Conservation (phyloP, 2,888 invertebrate genomes). For the Cheilosia pagana region DNA sequence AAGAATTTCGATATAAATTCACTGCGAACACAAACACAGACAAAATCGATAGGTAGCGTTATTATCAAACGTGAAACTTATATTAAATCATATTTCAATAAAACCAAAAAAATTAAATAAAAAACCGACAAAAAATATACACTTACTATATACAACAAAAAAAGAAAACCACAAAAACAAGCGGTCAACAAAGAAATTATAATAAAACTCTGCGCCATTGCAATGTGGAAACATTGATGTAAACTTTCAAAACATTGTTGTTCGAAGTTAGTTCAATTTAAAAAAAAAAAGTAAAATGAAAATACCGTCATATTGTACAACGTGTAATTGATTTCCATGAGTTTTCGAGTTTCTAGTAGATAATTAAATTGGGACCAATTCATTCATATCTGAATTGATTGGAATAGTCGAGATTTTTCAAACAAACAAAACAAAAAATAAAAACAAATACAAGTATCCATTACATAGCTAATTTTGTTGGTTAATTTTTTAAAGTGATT, state of each 20-base stretch:
- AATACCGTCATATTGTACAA: constrained; percentile 23
- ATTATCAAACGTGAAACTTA: constrained; percentile 72
- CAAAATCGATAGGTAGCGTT: constrained; percentile 62
- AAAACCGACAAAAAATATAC: constrained; percentile 53
- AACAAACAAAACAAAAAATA: constrained; percentile 33
- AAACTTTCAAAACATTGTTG: constrained; percentile 44
- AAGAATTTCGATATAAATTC: constrained; percentile 83
- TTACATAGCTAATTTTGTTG: constrained; percentile 13
- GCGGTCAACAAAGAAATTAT: constrained; percentile 55
- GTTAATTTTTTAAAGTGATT: not conserved
- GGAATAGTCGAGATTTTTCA: constrained; percentile 76
- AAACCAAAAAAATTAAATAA: constrained; percentile 60
- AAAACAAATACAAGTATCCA: constrained; percentile 12
- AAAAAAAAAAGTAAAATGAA: constrained; percentile 74
- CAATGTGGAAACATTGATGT: constrained; percentile 70
- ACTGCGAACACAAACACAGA: constrained; percentile 71
- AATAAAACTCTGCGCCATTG: constrained; percentile 51
- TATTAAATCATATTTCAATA: constrained; percentile 71
- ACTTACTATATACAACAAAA: constrained; percentile 64
- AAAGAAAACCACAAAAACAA: constrained; percentile 15
- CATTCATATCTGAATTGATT: constrained; percentile 80
- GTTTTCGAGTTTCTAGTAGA: constrained; percentile 67
- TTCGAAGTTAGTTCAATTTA: constrained; percentile 76
- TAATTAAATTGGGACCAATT: constrained; percentile 79
- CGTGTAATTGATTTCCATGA: constrained; percentile 45